phyloP scores from a whole-genome alignment of 2,888 invertebrate species.

The Drosophila algonquin region DNA sequence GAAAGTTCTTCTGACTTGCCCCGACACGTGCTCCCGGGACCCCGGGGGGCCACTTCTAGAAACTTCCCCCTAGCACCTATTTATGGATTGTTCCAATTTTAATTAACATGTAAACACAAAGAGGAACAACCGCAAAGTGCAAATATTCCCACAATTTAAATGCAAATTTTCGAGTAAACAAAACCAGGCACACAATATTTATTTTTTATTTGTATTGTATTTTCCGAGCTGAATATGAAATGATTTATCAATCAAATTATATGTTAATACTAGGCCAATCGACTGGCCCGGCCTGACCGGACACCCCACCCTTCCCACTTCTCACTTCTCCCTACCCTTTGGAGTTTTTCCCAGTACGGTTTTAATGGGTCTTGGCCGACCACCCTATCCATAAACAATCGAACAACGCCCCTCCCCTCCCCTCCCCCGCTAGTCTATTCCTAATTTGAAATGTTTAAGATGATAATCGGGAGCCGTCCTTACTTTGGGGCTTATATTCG shows the following conservation, averaged over 20 bases:
- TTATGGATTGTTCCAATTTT: conserved; percentile 28
- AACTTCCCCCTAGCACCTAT: conserved; percentile 2
- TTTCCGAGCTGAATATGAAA: conserved; percentile 35
- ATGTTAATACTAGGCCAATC: conserved; percentile 25
- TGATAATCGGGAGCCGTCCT: not conserved
- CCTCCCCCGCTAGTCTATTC: not conserved
- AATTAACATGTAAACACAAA: conserved; percentile 34
- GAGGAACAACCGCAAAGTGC: conserved; percentile 26
- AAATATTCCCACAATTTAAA: conserved; percentile 60
- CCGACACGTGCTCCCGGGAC: conserved; percentile 11
- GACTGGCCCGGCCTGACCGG: too few species aligned
- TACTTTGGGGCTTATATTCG: not conserved
- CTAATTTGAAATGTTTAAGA: not conserved
- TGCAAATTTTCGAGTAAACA: conserved; percentile 54
- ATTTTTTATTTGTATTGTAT: conserved; percentile 35
- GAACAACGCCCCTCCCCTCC: not conserved
- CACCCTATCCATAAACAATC: too few species aligned
- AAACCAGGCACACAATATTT: conserved; percentile 37
- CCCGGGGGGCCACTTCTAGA: not conserved
- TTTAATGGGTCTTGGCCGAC: not conserved
- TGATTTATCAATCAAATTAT: conserved; percentile 39
- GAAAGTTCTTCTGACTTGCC: not conserved
- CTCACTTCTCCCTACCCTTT: not conserved
- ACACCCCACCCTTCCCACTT: too few species aligned
- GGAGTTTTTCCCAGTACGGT: not conserved